These are phyloP conservation scores for Aix galericulata DNA, from an alignment of 2,113 vertebrate genomes.

Conservation along the genomic window DNA sequence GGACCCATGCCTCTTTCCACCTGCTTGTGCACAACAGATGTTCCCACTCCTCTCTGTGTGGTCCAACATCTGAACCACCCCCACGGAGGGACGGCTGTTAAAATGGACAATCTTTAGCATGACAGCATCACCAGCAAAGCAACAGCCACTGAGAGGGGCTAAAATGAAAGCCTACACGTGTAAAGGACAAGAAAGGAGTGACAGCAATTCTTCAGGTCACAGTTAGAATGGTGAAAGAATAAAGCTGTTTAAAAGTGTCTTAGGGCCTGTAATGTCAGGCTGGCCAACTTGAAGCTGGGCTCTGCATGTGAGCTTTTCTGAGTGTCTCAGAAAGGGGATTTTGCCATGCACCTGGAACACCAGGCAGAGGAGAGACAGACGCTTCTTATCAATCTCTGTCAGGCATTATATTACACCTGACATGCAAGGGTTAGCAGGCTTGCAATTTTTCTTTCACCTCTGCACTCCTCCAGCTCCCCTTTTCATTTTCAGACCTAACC, in stretches of 20 bases:
- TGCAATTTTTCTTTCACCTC: slow-evolving; percentile 20
- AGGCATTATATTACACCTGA: not conserved
- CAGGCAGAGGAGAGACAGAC: not conserved
- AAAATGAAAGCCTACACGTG: not conserved
- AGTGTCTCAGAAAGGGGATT: not conserved
- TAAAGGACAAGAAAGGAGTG: not conserved
- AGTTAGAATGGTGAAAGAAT: not conserved
- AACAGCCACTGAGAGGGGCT: not conserved
- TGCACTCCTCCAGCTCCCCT: not conserved
- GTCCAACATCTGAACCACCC: not conserved
- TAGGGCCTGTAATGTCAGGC: not conserved
- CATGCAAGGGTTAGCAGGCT: not conserved
- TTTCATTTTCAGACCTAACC: not conserved
- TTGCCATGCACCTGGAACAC: not conserved
- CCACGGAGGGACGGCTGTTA: not conserved
- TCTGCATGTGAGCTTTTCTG: not conserved
- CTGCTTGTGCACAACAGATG: not conserved
- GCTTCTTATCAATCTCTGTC: not conserved
- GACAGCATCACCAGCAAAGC: not conserved
- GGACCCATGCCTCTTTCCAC: not conserved
- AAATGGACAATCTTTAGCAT: not conserved
- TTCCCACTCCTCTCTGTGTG: not conserved
- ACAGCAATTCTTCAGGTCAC: not conserved
- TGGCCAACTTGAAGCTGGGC: not conserved
- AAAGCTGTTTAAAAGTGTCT: not conserved